Conservation (phyloP, 2,888 invertebrate genomes). For the Aleiodes alternator region DNA sequence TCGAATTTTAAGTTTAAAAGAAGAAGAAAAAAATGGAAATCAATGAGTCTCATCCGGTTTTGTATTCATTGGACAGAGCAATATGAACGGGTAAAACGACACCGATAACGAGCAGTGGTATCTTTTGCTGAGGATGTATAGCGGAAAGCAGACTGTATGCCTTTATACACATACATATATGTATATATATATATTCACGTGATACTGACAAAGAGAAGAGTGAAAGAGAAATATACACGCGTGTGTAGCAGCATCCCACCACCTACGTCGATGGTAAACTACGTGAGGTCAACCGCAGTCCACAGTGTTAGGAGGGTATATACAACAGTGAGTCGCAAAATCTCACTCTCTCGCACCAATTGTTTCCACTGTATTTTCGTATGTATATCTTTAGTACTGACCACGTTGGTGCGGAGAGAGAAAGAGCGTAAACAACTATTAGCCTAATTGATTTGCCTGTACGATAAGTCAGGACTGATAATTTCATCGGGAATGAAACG, state of each 20-base stretch:
- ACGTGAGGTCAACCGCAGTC: conserved; percentile 48
- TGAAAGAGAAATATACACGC: conserved; percentile 26
- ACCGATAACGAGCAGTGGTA: conserved; percentile 35
- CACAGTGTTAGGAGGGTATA: conserved; percentile 41
- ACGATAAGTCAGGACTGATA: conserved; percentile 60
- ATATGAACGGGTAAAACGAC: conserved; percentile 32
- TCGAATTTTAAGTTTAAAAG: conserved; percentile 25
- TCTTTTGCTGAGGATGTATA: conserved; percentile 13
- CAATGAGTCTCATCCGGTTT: conserved; percentile 36
- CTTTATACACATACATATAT: neutral
- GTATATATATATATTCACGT: neutral
- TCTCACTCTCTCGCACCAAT: conserved; percentile 38
- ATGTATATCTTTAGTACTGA: conserved; percentile 35
- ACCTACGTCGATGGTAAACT: conserved; percentile 45
- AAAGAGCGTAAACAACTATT: conserved; percentile 66
- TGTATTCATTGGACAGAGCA: conserved; percentile 27
- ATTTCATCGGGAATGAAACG: conserved; percentile 57
- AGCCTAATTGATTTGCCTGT: conserved; percentile 67
- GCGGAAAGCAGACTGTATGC: neutral
- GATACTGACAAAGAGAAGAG: conserved; percentile 18
- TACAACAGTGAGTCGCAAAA: conserved; percentile 26
- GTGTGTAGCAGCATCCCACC: conserved; percentile 31
- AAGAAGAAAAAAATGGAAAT: conserved; percentile 21
- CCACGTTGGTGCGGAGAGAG: conserved; percentile 45
- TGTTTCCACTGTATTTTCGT: conserved; percentile 20